Conservation (phyloP, 2,113 vertebrate species). For the Hepsetus odoe region DNA sequence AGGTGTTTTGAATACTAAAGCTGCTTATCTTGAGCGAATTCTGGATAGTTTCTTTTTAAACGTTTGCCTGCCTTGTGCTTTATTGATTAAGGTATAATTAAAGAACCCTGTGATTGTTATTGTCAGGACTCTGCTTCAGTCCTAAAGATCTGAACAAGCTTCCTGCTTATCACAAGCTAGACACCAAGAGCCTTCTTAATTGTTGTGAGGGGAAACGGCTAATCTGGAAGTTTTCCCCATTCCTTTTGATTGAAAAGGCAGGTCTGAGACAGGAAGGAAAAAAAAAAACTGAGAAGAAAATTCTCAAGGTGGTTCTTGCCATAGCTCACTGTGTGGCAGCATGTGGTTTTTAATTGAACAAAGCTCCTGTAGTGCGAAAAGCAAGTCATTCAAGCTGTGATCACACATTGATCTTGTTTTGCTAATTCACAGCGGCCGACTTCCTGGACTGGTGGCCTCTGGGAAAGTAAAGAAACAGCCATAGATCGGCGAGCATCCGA, state of each 20-base stretch:
- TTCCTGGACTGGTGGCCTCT: not conserved
- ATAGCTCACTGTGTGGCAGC: not conserved
- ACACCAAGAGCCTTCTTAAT: not conserved
- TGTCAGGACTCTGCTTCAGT: not conserved
- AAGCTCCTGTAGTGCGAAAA: not conserved
- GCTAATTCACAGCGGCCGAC: not conserved
- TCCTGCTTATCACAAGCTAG: not conserved
- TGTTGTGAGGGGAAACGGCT: not conserved
- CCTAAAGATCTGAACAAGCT: not conserved
- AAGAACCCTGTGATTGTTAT: not conserved
- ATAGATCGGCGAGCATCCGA: not conserved
- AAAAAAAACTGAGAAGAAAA: not conserved
- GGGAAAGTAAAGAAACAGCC: not conserved
- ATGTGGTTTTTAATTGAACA: slow-evolving; percentile 1
- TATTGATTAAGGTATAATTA: not conserved
- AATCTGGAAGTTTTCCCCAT: not conserved
- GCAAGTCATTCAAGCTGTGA: not conserved
- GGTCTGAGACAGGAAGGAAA: not conserved
- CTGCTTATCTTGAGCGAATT: not conserved
- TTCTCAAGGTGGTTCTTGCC: not conserved
- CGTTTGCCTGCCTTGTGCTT: not conserved
- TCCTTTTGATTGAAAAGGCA: not conserved
- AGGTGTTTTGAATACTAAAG: not conserved
- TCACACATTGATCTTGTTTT: not conserved
- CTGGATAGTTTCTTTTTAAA: not conserved